Evolutionary conservation across 2,113 vertebrate genomes (phyloP).

Genomic region (Pelecanoides urinatrix): DNA sequence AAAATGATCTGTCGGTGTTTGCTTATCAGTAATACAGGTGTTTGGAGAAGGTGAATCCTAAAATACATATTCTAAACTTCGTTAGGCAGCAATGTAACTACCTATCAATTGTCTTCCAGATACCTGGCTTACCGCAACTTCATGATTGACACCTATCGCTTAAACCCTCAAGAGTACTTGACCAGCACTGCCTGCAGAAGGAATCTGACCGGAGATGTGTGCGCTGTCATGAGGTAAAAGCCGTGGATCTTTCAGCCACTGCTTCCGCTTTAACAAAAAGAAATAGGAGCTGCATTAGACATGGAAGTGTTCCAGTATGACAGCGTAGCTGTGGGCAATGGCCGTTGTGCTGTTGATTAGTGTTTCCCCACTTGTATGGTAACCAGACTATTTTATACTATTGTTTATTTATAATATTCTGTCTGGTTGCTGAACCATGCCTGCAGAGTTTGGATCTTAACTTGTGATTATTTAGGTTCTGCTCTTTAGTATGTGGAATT

Average conservation of each 20-base stretch:
- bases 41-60: background rate
- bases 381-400: background rate
- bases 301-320: background rate
- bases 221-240: slow-evolving; percentile 93
- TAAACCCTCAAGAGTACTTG: slow-evolving; percentile 97
- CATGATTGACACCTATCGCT: slow-evolving; percentile 97
- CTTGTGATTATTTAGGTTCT: background rate
- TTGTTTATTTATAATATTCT: background rate
- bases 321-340: fast-evolving
- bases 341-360: background rate
- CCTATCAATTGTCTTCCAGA: slow-evolving; percentile 60
- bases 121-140: slow-evolving; percentile 98
- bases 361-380: background rate
- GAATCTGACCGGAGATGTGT: slow-evolving; percentile 94
- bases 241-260: no score
- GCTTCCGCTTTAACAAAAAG: no score
- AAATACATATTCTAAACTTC: fast-evolving
- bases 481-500: background rate
- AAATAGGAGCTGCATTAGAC: background rate
- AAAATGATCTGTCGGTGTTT: no score
- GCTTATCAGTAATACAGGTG: fast-evolving
- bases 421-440: background rate
- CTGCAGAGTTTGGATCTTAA: background rate
- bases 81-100: fast-evolving
- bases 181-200: slow-evolving; percentile 96